Conservation (phyloP, 2,113 vertebrate genomes). For the Apeltes quadracus region DNA sequence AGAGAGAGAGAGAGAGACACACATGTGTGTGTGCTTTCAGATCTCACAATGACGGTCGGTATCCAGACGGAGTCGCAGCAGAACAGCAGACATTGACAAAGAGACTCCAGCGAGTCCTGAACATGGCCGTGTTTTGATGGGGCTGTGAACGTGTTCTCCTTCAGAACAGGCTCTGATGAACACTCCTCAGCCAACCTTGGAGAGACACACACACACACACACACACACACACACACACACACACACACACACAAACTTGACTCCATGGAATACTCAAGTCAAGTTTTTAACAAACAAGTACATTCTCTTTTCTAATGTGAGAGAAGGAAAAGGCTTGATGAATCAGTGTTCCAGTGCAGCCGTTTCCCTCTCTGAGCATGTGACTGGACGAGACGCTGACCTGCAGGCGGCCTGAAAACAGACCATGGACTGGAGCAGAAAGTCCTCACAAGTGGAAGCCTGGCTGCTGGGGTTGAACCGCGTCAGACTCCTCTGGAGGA, state of each 20-base stretch:
- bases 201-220: conserved; percentile 14
- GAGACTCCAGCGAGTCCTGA: conserved; percentile 83
- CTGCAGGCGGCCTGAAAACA: conserved; percentile 91
- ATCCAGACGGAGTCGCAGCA: conserved; percentile 90
- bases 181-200: conserved; percentile 88
- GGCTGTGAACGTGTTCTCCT: conserved; percentile 89
- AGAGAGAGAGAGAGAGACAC: background rate
- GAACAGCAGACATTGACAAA: conserved; percentile 87
- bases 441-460: conserved; percentile 67
- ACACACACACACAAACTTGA: background rate
- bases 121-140: conserved; percentile 77
- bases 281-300: background rate
- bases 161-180: conserved; percentile 82
- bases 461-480: conserved; percentile 44
- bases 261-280: background rate
- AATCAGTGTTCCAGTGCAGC: background rate
- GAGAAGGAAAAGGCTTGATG: background rate
- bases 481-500: conserved; percentile 45
- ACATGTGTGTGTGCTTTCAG: conserved; percentile 15
- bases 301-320: background rate
- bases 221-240: conserved; percentile 8
- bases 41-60: conserved; percentile 87
- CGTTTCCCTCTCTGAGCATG: conserved; percentile 16
- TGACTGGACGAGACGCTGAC: conserved; percentile 71
- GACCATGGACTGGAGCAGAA: conserved; percentile 84